These are phyloP conservation scores for Blastomussa wellsi DNA, from an alignment of 92 coral and sea anemone species.

Conservation along the genomic window DNA sequence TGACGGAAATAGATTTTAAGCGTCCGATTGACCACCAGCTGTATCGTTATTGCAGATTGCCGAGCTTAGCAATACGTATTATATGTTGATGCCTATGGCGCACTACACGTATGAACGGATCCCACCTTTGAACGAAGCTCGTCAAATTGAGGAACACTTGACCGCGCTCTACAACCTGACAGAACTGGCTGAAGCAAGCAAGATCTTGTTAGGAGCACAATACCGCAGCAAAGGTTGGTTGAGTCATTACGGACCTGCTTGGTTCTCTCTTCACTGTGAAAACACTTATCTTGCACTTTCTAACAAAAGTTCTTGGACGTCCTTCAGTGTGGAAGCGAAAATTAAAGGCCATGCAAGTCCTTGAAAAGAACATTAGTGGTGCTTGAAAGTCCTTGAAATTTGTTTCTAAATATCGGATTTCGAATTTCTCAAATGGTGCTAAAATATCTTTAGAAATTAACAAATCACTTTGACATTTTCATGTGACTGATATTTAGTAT, in stretches of 20 bases:
- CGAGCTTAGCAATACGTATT: constrained; percentile 80
- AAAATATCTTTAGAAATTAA: too few species aligned
- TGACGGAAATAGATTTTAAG: too few species aligned
- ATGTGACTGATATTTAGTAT: too few species aligned
- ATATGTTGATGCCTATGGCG: constrained; percentile 78
- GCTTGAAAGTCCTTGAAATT: not conserved
- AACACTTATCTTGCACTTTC: not conserved
- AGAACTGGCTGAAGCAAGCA: constrained; percentile 79
- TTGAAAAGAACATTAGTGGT: not conserved
- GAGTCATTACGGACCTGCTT: not conserved
- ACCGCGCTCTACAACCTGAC: constrained; percentile 62
- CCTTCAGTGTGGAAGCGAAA: not conserved
- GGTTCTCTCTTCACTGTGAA: not conserved
- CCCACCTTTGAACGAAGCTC: constrained; percentile 60
- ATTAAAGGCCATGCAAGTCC: not conserved
- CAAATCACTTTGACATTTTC: too few species aligned
- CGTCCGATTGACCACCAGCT: too few species aligned
- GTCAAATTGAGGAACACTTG: constrained; percentile 42
- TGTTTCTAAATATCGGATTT: too few species aligned
- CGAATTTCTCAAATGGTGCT: not conserved
- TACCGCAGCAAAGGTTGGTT: constrained; percentile 73
- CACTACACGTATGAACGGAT: constrained; percentile 71
- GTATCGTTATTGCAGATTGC: constrained; percentile 50
- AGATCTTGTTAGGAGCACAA: constrained; percentile 76
- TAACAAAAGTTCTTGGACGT: not conserved